Evolutionary conservation across 2,797 vertebrate genomes (phyloP).

Genomic region (Sebastes cheni): DNA sequence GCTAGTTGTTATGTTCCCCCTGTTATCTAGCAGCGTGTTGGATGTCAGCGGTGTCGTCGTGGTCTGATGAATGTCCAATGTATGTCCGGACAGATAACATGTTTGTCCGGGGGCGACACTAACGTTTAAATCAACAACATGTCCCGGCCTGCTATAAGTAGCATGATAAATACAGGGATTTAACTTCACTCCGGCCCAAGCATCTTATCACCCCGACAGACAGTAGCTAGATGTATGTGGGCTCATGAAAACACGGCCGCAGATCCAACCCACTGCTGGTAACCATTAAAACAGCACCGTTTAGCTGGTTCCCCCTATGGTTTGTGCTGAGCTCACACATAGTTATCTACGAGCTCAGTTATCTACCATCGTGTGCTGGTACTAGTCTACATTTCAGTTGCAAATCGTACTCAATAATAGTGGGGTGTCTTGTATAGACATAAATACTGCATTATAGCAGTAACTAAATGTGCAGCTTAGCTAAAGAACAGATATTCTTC

Average conservation of each 20-base stretch:
- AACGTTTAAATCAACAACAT: not conserved
- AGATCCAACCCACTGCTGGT: too few relatives aligned
- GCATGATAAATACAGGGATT: too few relatives aligned
- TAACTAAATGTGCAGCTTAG: not conserved
- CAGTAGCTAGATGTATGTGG: too few relatives aligned
- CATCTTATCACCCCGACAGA: too few relatives aligned
- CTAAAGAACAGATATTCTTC: not conserved
- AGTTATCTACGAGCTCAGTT: not conserved
- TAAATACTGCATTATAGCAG: accelerated
- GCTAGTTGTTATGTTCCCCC: not conserved
- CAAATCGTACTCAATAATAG: not conserved
- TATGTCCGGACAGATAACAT: not conserved
- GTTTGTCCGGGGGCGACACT: not conserved
- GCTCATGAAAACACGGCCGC: too few relatives aligned
- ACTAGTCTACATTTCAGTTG: not conserved
- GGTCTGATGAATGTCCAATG: accelerated
- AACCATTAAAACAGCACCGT: too few relatives aligned
- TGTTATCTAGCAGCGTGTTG: not conserved
- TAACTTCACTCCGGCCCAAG: too few relatives aligned
- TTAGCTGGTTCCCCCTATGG: too few relatives aligned
- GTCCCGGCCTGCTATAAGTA: accelerated
- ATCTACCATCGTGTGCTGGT: too few relatives aligned
- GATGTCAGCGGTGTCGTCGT: not conserved
- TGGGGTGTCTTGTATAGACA: not conserved
- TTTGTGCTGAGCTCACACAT: not conserved